Evolutionary conservation across 2,888 invertebrate species (phyloP).

Genomic region (Drepana falcataria): DNA sequence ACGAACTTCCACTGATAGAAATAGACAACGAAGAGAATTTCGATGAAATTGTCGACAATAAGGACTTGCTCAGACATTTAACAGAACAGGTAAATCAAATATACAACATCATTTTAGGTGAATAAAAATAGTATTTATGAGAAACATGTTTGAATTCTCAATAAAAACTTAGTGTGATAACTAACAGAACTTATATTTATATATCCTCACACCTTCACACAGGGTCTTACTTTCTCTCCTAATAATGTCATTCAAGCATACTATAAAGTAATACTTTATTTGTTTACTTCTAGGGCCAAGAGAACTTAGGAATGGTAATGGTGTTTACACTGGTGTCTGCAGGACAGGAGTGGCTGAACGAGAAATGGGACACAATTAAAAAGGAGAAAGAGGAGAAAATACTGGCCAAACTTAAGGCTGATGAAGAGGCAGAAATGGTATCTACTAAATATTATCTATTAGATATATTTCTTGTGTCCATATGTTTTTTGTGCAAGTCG

Average conservation of each 20-base stretch:
- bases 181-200: too few species aligned
- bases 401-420: conserved; percentile 82
- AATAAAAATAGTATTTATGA: too few species aligned
- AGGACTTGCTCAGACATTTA: conserved; percentile 82
- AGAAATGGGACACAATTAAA: conserved; percentile 88
- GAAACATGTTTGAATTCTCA: too few species aligned
- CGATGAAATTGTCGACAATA: conserved; percentile 82
- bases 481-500: not conserved
- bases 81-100: conserved; percentile 77
- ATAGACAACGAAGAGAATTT: conserved; percentile 88
- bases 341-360: conserved; percentile 95
- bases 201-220: too few species aligned
- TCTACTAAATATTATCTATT: conserved; percentile 7
- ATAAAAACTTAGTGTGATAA: too few species aligned
- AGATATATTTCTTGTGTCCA: not conserved
- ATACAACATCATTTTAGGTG: too few species aligned
- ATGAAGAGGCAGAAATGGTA: conserved; percentile 94
- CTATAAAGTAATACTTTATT: too few species aligned
- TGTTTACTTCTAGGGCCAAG: conserved; percentile 80
- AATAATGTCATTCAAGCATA: too few species aligned
- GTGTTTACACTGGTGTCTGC: conserved; percentile 96
- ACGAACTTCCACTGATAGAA: conserved; percentile 89
- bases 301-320: conserved; percentile 98
- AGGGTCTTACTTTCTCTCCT: too few species aligned
- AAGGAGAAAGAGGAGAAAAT: conserved; percentile 84